These are phyloP conservation scores for Crotophaga sulcirostris DNA, from an alignment of 2,113 vertebrate genomes.

Conservation along the genomic window DNA sequence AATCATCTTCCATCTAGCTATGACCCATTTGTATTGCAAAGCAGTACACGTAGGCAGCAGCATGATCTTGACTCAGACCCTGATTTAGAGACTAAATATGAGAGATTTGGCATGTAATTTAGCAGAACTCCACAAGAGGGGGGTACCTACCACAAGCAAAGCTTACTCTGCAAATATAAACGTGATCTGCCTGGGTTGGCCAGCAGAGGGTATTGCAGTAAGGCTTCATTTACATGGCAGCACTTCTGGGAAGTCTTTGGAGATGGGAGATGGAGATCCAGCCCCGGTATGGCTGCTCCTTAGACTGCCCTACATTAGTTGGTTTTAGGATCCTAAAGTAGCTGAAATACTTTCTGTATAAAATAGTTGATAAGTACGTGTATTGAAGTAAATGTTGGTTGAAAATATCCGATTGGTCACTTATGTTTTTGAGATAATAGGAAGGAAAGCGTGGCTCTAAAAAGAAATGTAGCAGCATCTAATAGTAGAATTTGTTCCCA, in stretches of 20 bases:
- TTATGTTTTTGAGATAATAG: not conserved
- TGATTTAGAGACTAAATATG: fast-evolving
- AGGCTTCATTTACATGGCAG: fast-evolving
- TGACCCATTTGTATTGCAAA: fast-evolving
- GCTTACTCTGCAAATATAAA: not conserved
- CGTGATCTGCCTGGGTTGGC: fast-evolving
- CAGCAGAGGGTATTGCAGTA: not conserved
- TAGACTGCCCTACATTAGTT: not conserved
- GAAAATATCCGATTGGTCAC: not conserved
- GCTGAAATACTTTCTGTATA: not conserved
- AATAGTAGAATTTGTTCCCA: not conserved
- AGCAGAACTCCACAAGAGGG: not conserved
- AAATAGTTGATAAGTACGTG: not conserved
- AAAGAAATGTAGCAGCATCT: not conserved
- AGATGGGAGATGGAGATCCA: not conserved
- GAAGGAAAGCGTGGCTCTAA: not conserved
- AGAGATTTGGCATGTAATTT: not conserved
- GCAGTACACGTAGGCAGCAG: fast-evolving
- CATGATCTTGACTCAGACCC: fast-evolving
- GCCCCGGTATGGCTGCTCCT: not conserved
- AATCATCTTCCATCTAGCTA: not conserved
- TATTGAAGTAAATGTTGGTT: not conserved
- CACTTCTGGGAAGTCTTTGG: fast-evolving
- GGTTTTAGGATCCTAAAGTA: not conserved
- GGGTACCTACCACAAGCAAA: not conserved